phyloP scores from a whole-genome alignment of 2,797 vertebrate species.

The Hirundo rustica region DNA sequence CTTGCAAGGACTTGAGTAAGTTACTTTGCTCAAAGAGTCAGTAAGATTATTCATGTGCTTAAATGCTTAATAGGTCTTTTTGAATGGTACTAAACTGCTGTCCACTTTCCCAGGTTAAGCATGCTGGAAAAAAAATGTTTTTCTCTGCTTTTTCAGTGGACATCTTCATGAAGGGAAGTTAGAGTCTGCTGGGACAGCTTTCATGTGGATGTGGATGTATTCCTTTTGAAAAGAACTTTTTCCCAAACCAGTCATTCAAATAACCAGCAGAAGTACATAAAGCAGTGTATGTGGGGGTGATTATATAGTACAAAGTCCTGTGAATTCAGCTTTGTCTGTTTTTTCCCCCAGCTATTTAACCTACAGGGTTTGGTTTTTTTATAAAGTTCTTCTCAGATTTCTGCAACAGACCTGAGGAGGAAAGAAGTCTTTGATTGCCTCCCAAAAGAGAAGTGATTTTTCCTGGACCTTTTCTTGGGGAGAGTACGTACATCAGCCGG shows the following conservation, averaged over 20 bases:
- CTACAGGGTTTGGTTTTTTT: not conserved
- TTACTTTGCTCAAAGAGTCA: not conserved
- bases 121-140: not conserved
- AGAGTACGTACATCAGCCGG: slow-evolving; percentile 24
- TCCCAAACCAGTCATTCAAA: not conserved
- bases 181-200: not conserved
- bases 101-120: not conserved
- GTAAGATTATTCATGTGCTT: fast-evolving
- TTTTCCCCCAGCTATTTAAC: not conserved
- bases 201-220: not conserved
- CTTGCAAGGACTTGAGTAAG: not conserved
- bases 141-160: not conserved
- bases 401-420: slow-evolving; percentile 16
- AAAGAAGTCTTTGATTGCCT: slow-evolving; percentile 18
- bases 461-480: slow-evolving; percentile 28
- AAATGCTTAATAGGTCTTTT: not conserved
- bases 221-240: not conserved
- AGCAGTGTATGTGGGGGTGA: not conserved
- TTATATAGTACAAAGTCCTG: not conserved
- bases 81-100: not conserved
- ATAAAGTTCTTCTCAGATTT: slow-evolving; percentile 43
- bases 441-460: not conserved
- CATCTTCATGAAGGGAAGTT: not conserved
- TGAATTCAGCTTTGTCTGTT: not conserved
- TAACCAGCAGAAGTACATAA: not conserved